Evolutionary conservation across 2,113 vertebrate species (phyloP).

Genomic region (Mugil cephalus): DNA sequence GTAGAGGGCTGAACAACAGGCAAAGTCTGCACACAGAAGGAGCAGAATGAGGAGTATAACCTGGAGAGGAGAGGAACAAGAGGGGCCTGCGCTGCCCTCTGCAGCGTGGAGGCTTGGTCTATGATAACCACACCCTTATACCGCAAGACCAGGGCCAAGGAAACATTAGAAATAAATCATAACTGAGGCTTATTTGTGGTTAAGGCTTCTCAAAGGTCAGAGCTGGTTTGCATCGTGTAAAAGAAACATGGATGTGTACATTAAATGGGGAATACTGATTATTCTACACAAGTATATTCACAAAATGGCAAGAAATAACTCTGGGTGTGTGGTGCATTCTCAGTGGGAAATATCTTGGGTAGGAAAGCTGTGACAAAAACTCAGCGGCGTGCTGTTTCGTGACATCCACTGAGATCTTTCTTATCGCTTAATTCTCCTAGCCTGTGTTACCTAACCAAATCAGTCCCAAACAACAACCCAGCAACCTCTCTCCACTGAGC

Average conservation of each 20-base stretch:
- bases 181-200: not conserved
- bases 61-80: constrained; percentile 67
- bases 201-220: not conserved
- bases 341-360: no score
- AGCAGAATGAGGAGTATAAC: constrained; percentile 70
- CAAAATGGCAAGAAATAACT: not conserved
- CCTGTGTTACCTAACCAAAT: constrained; percentile 49
- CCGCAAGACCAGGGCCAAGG: constrained; percentile 55
- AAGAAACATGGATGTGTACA: not conserved
- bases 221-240: not conserved
- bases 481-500: constrained; percentile 30
- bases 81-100: constrained; percentile 60
- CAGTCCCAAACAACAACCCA: constrained; percentile 40
- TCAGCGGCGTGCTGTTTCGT: not conserved
- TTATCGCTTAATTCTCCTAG: constrained; percentile 48
- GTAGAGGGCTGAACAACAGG: constrained; percentile 26
- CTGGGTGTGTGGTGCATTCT: no score
- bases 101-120: constrained; percentile 62
- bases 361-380: not conserved
- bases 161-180: constrained; percentile 40
- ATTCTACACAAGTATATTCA: not conserved
- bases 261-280: not conserved
- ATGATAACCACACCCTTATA: constrained; percentile 68
- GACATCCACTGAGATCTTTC: constrained; percentile 25
- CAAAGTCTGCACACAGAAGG: constrained; percentile 62